Evolutionary conservation across 2,888 invertebrate genomes (phyloP), one percentile per base, ranked within the genome.

Genomic region (Drosophila picticornis): DNA sequence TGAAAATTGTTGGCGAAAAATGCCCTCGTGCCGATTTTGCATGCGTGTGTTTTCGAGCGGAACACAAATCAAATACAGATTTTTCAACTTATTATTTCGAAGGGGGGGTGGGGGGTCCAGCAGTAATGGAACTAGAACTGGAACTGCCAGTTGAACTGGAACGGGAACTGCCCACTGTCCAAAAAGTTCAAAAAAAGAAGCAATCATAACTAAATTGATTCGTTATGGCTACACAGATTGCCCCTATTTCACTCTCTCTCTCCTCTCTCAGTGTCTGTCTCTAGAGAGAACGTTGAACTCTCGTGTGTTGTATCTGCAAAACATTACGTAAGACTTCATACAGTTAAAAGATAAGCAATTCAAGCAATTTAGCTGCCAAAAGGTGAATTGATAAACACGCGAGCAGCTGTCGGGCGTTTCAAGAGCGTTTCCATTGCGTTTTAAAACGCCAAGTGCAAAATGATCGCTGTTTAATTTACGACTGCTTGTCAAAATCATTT

Each of bases 191-290:
- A n/a, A 58, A 32, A 43, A 32, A 32, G 3, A 59, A 40, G 3
- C 59, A 59, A 63, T 77, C 43, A 69, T 60, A 73, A 52, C 52
- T 74, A 62, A 79, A 79, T 81, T 77, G 79, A 79, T 81, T 81
- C 66, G 77, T 66, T 77, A 66, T 80, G 64, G 66, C 58, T 36
- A 27, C 63, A 53, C 67, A 61, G 68, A 81, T 81, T 77, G 77
- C 60, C 60, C 25, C 16, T 40, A 48, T 34, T 36, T 46, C 43
- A 46, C 2, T 50, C 19, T 11, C 19, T 50, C 19, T 1, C 16
- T 48, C 32, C 2, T 46, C 6, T 25, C 22, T 48, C 48, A 27
- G 2, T 16, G 19, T 38, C 29, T 40, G 19, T 55, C 11, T 56
- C 25, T 34, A n/a, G 13, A 10, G 10, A 55, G 77, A 75, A 59